Conservation (phyloP, 2,113 vertebrate genomes). For the Silurus glanis region DNA sequence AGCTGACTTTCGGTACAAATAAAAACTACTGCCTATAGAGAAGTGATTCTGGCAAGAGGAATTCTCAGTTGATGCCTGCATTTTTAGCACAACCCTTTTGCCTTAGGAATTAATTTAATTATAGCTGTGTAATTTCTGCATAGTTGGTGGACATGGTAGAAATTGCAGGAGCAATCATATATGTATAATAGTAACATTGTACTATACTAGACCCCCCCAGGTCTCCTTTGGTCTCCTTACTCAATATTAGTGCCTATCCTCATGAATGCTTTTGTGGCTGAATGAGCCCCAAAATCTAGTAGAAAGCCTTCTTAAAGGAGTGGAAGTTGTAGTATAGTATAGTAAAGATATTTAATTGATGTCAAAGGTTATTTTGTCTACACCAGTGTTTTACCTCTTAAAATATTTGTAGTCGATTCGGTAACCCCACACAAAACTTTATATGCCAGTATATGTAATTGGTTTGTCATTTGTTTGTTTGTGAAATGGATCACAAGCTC, state of each 20-base stretch:
- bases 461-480: no score
- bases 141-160: no score
- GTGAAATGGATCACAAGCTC: background rate
- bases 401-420: background rate
- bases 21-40: background rate
- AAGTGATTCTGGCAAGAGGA: background rate
- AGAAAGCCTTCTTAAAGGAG: background rate
- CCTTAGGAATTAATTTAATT: no score
- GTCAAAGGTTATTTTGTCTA: background rate
- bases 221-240: no score
- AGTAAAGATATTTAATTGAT: background rate
- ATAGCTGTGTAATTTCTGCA: no score
- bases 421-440: background rate
- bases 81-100: background rate
- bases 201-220: no score
- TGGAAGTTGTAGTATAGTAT: background rate
- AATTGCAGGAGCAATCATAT: no score
- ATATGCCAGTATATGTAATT: no score
- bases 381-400: background rate
- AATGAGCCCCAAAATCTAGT: background rate
- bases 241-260: background rate
- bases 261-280: no score
- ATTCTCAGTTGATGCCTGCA: background rate
- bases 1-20: background rate
- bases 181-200: no score